Evolutionary conservation across 2,797 vertebrate genomes (phyloP), one percentile per base, ranked within the genome.

Genomic region (Sebastolobus alascanus): DNA sequence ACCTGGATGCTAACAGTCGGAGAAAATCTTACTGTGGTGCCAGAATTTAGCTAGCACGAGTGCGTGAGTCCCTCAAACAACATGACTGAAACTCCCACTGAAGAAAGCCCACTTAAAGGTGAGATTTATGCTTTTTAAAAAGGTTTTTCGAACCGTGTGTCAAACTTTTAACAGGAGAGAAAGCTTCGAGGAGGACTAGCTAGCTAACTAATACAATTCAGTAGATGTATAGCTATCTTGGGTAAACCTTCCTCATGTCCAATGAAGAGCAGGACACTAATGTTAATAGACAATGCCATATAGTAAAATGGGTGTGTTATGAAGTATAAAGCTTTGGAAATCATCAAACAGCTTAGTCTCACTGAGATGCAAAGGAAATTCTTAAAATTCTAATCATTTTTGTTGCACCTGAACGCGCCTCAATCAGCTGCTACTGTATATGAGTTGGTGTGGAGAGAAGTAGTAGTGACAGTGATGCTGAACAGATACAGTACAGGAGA

Each of bases 401-500:
- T 38, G 35, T 37, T 35, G 43, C 69, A 25, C 46, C 16, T 66
- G 50, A 22, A 18, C 6, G 14, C 11, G 18, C 25, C 33, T 50
- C 16, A 2, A 13, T 69, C 43, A 76, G 43, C 64, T 67, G 54
- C 31, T n/a, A n/a, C n/a, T n/a, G n/a, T 70, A 1, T 8, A 38
- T 82, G 66, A 80, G 60, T 1, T 5, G 14, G 54, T 69, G 59
- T 58, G 29, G 35, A 59, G 54, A 66, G 60, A 74, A 54, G 25
- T 12, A 35, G n/a, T 9, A 46, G 58, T 68, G 71, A 55, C 27
- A 16, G 68, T 33, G 65, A 74, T 64, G 27, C 27, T 54, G 61
- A 31, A 46, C 22, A 55, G 54, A 58, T 52, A 38, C n/a, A n/a
- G n/a, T 43, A 50, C 72, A 66, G 72, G 7, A 73, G 79, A 76